Evolutionary conservation across 2,113 vertebrate species (phyloP), one percentile per base, ranked within the genome.

Genomic region (Promerops cafer): DNA sequence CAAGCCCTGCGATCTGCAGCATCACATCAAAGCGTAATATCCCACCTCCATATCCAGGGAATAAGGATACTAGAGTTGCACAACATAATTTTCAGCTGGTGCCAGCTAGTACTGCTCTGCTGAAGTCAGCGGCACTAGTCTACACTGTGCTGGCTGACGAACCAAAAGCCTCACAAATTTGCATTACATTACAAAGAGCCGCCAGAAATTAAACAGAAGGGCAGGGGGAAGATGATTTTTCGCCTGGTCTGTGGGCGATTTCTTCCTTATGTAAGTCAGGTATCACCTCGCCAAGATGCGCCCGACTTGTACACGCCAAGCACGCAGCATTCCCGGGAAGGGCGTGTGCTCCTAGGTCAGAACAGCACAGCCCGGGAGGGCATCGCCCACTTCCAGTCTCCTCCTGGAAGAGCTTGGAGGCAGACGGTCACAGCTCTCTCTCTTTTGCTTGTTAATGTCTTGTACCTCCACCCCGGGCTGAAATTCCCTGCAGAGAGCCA

Each of bases 201-300:
- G 27, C 24, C 59, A 89, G 40, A 19, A 87, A 37, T 57, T 39
- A 40, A 87, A 70, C 30, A 30, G n/a, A 89, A 82, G 10, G 11
- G 14, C 13, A 7, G 21, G 8, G 2, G 8, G 10, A 40, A 60
- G 18, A 23, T 26, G 27, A 6, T 56, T 83, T 92, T 74, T 35
- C 39, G 31, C 16, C 60, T 21, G 14, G 6, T 45, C 35, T 39
- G 10, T 1, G 18, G 39, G 20, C 7, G 40, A 15, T 65, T 77
- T 53, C 11, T 57, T 30, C 26, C 9, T 60, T 31, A 16, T 1
- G 0, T 31, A 44, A 70, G 27, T 16, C 17, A 50, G 16, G 21
- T 14, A 53, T n/a, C 45, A 52, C 18, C 44, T 56, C 49, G 6
- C 44, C 52, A n/a, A 37, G 53, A 40, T 1, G 14, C 0, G 0